Evolutionary conservation across 1,140 invertebrate species (phyloP), one percentile per base, ranked within the genome.

Genomic region (Neomicropteryx cornuta): DNA sequence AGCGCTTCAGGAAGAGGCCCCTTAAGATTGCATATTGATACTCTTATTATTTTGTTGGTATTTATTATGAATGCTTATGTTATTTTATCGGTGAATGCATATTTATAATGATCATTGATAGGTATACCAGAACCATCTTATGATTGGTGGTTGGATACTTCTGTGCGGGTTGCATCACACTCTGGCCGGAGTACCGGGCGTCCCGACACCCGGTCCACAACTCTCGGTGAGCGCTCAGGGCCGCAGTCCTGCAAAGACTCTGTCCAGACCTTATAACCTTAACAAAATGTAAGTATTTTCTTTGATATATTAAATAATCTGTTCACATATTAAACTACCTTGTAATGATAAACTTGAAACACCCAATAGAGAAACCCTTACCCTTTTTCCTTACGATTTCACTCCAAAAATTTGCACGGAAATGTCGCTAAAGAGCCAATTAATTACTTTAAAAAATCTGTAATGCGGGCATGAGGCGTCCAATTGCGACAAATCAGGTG

Each of bases 91-190:
- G 18, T 21, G 23, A 40, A 46, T 34, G 24, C 1, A 28, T 39
- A 39, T 46, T 33, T 42, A 37, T 28, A 11, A 27, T 24, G 20
- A 11, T 38, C 10, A 37, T 35, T 29, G n/a, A 10, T 55, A 87
- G 79, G 76, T 87, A 42, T 76, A 86, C 42, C 89, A 94, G 68
- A 95, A 94, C 66, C 79, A 92, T 52, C 66, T 91, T 31, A 74
- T 91, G 56, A 79, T 89, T 45, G 87, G 87, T 5, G 80, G 83
- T 0, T 94, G 89, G 89, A 68, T 92, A 18, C 57, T 93, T 11
- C 71, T 91, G 13, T 81, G 81, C 36, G 89, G 89, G 6, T 67
- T 94, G n/a, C 87, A 94, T 27, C 66, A 67, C 43, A 60, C 60
- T 16, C 50, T 68, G 19, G 62, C 54, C 20, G 71, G 71, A 8